A percentile compares a stretch with the other conserved stretches of the same genome.
These are phyloP conservation scores for Lucilia cuprina DNA, from an alignment of 1,140 invertebrate species.

Conservation along the genomic window DNA sequence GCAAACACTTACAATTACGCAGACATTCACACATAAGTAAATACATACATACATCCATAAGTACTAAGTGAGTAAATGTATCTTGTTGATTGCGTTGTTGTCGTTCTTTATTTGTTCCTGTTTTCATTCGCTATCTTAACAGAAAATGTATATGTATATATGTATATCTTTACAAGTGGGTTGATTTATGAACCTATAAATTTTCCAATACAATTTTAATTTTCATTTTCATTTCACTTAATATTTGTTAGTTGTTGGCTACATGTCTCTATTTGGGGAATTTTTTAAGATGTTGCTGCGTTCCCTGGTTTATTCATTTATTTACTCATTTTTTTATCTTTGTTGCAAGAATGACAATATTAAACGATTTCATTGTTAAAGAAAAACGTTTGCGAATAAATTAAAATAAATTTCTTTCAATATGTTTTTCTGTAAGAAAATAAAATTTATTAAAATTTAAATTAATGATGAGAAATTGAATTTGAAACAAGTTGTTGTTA, in stretches of 20 bases:
- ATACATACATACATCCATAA: too few species aligned
- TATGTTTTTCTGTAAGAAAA: background rate
- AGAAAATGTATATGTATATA: too few species aligned
- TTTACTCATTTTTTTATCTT: background rate
- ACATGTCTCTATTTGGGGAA: background rate
- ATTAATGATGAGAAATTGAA: background rate
- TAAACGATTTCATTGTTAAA: background rate
- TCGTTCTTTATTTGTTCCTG: too few species aligned
- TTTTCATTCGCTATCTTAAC: background rate
- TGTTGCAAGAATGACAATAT: background rate
- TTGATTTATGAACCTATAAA: conserved; percentile 33
- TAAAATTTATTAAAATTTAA: background rate
- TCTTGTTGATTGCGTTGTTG: background rate
- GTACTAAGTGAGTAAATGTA: background rate
- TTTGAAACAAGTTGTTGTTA: background rate
- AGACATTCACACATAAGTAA: background rate
- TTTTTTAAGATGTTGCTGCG: background rate
- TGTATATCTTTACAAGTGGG: background rate
- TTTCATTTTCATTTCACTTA: conserved; percentile 20
- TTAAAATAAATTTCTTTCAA: background rate
- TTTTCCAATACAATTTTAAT: conserved; percentile 33
- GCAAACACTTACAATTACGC: background rate
- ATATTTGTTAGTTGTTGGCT: background rate
- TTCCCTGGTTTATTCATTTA: background rate
- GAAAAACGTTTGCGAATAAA: background rate